These are phyloP conservation scores for Eupithecia centaureata DNA, from an alignment of 2,888 invertebrate genomes.

Conservation along the genomic window DNA sequence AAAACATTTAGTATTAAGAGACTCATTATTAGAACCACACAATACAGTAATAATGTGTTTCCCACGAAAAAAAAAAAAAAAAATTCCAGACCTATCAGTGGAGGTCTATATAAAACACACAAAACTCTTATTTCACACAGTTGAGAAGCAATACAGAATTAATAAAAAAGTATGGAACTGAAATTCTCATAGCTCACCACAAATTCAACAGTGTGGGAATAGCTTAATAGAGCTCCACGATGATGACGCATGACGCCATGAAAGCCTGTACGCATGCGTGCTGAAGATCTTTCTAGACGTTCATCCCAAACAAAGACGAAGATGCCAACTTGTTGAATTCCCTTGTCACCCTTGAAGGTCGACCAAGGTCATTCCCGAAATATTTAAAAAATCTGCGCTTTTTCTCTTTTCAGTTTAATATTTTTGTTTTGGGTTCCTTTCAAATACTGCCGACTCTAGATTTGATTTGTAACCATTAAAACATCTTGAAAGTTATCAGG, in stretches of 20 bases:
- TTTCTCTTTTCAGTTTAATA: neutral
- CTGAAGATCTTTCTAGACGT: conserved; percentile 13
- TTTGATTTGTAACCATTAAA: neutral
- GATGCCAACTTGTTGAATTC: conserved; percentile 23
- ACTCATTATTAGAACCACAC: no score
- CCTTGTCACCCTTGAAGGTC: conserved; percentile 12
- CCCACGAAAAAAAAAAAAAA: no score
- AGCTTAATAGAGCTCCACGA: neutral
- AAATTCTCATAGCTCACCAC: neutral
- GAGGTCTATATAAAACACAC: no score
- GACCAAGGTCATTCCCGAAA: neutral
- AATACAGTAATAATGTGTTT: no score
- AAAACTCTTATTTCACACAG: no score
- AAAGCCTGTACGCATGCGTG: conserved; percentile 8
- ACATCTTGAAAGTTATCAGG: neutral
- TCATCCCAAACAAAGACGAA: conserved; percentile 2
- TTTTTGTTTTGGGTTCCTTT: neutral
- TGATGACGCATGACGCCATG: neutral
- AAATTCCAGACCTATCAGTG: no score
- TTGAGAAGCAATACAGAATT: no score
- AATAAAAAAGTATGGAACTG: no score
- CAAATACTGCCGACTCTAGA: neutral
- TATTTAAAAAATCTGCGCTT: neutral
- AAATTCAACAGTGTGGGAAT: neutral
- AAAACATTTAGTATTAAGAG: no score